Conservation (phyloP, 2,888 invertebrate species). For the Drosophila yooni region DNA sequence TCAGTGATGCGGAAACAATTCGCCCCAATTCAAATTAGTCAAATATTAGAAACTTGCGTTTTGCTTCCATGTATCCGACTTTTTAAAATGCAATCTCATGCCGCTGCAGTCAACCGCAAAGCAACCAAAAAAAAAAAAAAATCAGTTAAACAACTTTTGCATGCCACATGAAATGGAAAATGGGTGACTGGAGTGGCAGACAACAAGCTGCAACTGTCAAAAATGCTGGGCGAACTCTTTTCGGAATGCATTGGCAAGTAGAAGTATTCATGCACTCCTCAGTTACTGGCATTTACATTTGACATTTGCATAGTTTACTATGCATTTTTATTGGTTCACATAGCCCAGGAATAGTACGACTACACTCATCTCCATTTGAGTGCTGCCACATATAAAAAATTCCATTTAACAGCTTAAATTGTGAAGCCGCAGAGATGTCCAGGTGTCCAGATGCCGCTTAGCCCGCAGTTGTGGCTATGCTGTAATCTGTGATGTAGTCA, state of each 20-base stretch:
- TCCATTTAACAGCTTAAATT: conserved; percentile 66
- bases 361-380: not conserved
- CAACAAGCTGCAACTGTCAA: conserved; percentile 71
- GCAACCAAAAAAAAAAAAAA: conserved; percentile 32
- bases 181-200: conserved; percentile 10
- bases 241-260: conserved; percentile 64
- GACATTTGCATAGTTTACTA: conserved; percentile 71
- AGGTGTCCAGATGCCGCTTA: conserved; percentile 6
- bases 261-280: conserved; percentile 62
- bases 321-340: conserved; percentile 70
- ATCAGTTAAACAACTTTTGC: conserved; percentile 50
- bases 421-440: conserved; percentile 11
- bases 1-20: conserved; percentile 57
- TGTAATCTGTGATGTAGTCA: conserved; percentile 43
- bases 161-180: conserved; percentile 37
- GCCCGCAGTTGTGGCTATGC: conserved; percentile 10
- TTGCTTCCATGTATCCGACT: conserved; percentile 46
- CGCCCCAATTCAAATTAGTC: conserved; percentile 63
- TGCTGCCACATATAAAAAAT: conserved; percentile 49
- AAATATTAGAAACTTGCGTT: conserved; percentile 66
- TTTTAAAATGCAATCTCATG: conserved; percentile 62
- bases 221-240: conserved; percentile 62
- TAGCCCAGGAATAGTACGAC: conserved; percentile 15
- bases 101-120: conserved; percentile 59
- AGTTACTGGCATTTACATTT: conserved; percentile 68